Base-by-base conservation (phyloP, 2,888 invertebrate species). In the Morpho helenor region DNA sequence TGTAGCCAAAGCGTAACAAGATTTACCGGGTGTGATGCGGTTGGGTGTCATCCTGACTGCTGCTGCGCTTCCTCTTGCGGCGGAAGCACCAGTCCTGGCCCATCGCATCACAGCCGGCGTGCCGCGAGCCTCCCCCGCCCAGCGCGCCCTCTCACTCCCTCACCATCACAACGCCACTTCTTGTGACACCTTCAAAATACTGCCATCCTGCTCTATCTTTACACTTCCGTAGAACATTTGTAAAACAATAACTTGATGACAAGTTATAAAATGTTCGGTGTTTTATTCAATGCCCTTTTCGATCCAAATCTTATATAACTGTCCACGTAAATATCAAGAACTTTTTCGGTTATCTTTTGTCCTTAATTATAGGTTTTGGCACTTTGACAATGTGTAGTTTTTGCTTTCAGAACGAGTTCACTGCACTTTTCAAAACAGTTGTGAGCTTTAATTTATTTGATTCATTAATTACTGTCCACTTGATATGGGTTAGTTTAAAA, bases 31-130 rank as follows among this genome's bases (percentile, higher is more conserved):
- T 85, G 85, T 85, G 92, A 92, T 90, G 93, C 92, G 75, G 89
- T 87, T 92, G 79, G 91, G 76, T 84, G 91, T 88, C 92, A 82
- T 85, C 93, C 91, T 87, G 93, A 91, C 91, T 88, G 84, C 93
- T 93, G 79, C 92, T 93, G 75, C 93, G 92, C 87, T 94, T 94
- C 83, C 94, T 91, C 79, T 94, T 94, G 83, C 94, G 93, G 72
- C 93, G 91, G 83, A 94, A 93, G 91, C 94, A 94, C 94, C 94
- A 94, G 86, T 94, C 94, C 86, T 94, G 94, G 80, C 94, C 94
- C 94, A 94, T 94, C 80, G 84, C 90, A 85, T 88, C 89, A 87
- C 89, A 89, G 81, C 89, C 86, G 82, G 85, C 84, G 80, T 87
- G 84, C 85, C 89, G 85, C 80, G 89, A 89, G 75, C 89, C 85